phyloP scores from a whole-genome alignment of 92 coral and sea anemone genomes.

The Micromussa lordhowensis region DNA sequence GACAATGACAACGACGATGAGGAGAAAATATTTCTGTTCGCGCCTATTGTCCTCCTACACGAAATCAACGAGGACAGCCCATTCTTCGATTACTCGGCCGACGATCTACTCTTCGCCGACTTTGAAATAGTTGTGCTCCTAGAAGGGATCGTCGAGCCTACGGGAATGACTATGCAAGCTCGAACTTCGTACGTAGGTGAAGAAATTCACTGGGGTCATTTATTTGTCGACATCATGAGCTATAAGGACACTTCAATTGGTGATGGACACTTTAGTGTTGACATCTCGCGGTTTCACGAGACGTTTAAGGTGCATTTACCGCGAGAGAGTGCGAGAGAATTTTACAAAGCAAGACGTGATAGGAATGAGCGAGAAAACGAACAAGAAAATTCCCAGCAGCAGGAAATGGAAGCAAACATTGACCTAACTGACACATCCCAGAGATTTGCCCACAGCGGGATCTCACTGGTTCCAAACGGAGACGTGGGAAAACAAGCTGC shows the following conservation, averaged over 20 bases:
- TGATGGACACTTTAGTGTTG: conserved; percentile 24
- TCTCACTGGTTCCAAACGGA: conserved; percentile 35
- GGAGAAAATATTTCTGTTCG: conserved; percentile 70
- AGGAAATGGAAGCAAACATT: not conserved
- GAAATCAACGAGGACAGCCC: conserved; percentile 83
- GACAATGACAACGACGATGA: conserved; percentile 67
- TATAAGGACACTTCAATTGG: conserved; percentile 35
- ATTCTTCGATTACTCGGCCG: conserved; percentile 73
- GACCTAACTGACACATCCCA: conserved; percentile 2
- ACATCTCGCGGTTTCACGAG: conserved; percentile 61
- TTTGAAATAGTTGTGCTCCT: conserved; percentile 75
- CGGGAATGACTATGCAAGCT: conserved; percentile 85
- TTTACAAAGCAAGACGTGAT: conserved; percentile 26
- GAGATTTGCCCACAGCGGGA: conserved; percentile 22
- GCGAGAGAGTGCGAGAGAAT: conserved; percentile 61
- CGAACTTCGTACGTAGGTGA: conserved; percentile 83
- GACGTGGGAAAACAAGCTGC: not conserved
- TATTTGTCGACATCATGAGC: conserved; percentile 59
- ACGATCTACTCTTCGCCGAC: conserved; percentile 56
- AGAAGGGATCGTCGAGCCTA: conserved; percentile 82
- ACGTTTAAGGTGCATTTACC: conserved; percentile 42
- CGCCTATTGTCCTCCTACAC: conserved; percentile 70
- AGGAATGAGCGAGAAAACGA: conserved; percentile 17
- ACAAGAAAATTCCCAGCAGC: conserved; percentile 27
- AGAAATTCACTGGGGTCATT: conserved; percentile 85